Conservation (phyloP, 2,113 vertebrate species). For the Notarius lentiginosus region DNA sequence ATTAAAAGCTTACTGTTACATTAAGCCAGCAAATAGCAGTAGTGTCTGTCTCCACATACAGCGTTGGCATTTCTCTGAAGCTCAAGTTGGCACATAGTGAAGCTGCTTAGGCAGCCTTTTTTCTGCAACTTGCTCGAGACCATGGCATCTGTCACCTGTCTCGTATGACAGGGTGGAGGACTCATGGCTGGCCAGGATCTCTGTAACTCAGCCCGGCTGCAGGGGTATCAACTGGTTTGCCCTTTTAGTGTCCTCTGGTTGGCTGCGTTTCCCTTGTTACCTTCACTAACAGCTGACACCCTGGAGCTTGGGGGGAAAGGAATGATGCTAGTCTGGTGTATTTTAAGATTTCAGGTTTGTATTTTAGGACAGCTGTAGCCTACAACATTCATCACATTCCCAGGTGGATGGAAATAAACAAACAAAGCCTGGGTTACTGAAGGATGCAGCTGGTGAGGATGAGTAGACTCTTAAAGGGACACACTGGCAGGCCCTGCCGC, state of each 20-base stretch:
- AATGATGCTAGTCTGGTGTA: slow-evolving; percentile 8
- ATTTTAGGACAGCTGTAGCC: slow-evolving; percentile 48
- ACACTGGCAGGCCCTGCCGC: background rate
- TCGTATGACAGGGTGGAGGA: slow-evolving; percentile 43
- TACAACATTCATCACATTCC: slow-evolving; percentile 27
- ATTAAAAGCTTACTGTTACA: background rate
- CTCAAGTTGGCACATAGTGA: slow-evolving; percentile 26
- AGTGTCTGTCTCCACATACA: background rate
- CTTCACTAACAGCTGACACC: slow-evolving; percentile 32
- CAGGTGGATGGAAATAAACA: slow-evolving; percentile 45
- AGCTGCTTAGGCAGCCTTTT: slow-evolving; percentile 37
- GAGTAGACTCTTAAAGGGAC: background rate
- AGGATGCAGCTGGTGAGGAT: slow-evolving; percentile 40
- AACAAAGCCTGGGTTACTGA: slow-evolving; percentile 42
- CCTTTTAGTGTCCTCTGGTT: slow-evolving; percentile 39
- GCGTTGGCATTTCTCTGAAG: slow-evolving; percentile 31
- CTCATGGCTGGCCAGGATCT: slow-evolving; percentile 21
- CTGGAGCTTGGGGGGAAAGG: background rate
- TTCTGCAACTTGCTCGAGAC: slow-evolving; percentile 26
- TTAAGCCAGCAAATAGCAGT: slow-evolving; percentile 14
- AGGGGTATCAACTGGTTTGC: slow-evolving; percentile 44
- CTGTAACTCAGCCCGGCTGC: slow-evolving; percentile 35
- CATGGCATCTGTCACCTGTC: slow-evolving; percentile 41
- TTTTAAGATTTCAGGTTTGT: slow-evolving; percentile 44
- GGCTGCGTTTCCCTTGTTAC: slow-evolving; percentile 28